Percentiles rank a stretch among this genome's conserved stretches.
These are phyloP conservation scores for Hyalella azteca DNA, from an alignment of 2,888 invertebrate genomes.

Conservation along the genomic window DNA sequence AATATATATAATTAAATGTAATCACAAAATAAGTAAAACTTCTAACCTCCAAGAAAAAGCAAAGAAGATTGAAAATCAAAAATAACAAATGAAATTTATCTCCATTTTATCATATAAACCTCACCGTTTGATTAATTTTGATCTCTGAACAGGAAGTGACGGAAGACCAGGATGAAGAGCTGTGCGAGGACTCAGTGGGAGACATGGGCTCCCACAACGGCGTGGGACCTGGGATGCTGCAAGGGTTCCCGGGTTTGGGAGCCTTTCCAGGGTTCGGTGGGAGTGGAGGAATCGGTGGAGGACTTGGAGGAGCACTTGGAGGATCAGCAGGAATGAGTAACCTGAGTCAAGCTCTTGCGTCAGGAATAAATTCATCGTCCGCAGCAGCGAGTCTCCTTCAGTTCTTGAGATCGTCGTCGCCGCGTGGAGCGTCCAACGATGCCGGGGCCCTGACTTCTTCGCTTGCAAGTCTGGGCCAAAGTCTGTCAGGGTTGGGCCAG, in stretches of 20 bases:
- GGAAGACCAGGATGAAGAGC: not conserved
- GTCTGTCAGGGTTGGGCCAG: not conserved
- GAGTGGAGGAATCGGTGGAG: not conserved
- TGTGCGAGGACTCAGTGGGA: not conserved
- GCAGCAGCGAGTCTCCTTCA: constrained; percentile 30
- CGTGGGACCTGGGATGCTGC: not conserved
- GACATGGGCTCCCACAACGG: constrained; percentile 16
- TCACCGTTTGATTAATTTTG: not conserved
- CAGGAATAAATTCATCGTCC: constrained; percentile 7
- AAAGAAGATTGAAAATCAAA: too few species aligned
- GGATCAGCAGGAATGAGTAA: not conserved
- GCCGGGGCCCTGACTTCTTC: not conserved
- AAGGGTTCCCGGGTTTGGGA: constrained; percentile 4
- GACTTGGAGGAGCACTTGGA: constrained; percentile 9
- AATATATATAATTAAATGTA: too few species aligned
- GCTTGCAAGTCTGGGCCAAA: not conserved
- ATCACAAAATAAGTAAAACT: too few species aligned
- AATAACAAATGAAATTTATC: not conserved
- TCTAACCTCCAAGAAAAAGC: too few species aligned
- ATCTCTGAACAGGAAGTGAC: not conserved
- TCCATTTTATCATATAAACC: not conserved
- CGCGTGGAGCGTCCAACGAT: not conserved
- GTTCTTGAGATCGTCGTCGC: constrained; percentile 37
- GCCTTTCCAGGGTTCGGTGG: constrained; percentile 28
- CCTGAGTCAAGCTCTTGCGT: constrained; percentile 18